Conservation (phyloP, 2,888 invertebrate genomes). For the Microplitis deprimator region DNA sequence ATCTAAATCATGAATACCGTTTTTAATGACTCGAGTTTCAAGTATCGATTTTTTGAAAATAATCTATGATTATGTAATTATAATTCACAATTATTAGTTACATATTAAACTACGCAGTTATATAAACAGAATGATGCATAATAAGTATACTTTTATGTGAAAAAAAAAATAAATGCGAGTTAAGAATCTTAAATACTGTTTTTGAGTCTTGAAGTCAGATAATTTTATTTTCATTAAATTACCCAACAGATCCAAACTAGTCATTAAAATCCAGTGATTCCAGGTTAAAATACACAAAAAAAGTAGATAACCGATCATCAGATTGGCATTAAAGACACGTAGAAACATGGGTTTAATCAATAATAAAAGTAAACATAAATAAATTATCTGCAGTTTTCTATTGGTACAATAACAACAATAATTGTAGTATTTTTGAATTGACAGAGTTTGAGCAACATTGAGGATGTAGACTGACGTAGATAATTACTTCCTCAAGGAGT, state of each 20-base stretch:
- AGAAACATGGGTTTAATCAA: neutral
- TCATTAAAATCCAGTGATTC: neutral
- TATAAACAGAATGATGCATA: no score
- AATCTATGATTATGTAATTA: no score
- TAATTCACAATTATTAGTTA: no score
- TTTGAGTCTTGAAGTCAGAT: no score
- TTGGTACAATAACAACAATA: neutral
- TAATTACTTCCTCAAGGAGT: conserved; percentile 17
- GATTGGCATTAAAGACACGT: conserved; percentile 31
- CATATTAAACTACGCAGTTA: no score
- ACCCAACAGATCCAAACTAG: neutral
- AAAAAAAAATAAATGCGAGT: no score
- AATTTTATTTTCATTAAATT: neutral
- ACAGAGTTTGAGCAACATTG: conserved; percentile 28
- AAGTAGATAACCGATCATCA: neutral
- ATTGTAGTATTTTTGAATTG: conserved; percentile 19
- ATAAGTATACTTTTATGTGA: no score
- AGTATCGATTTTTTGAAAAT: no score
- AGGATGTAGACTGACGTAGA: conserved; percentile 17
- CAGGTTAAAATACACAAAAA: neutral
- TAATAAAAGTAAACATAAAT: conserved; percentile 5
- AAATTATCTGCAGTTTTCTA: conserved; percentile 15
- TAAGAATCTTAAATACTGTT: no score
- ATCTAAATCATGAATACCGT: no score
- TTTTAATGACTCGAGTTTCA: no score